Percentiles rank a stretch among this genome's conserved stretches.
phyloP scores from a whole-genome alignment of 2,888 invertebrate genomes.

The Orchesella flavescens region DNA sequence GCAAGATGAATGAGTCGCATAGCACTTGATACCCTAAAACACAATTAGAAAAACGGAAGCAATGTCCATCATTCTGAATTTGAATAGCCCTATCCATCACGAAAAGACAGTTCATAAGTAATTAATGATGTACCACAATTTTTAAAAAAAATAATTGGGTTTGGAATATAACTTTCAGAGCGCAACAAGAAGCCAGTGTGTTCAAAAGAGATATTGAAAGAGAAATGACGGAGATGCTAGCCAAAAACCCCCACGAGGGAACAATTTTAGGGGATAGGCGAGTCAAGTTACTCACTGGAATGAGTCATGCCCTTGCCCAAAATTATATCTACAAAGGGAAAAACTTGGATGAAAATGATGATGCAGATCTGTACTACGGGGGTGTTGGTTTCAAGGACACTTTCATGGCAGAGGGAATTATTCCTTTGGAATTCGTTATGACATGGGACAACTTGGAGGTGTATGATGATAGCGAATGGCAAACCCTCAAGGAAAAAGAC shows the following conservation, averaged over 20 bases:
- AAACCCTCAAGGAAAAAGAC: slow-evolving; percentile 58
- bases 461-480: slow-evolving; percentile 67
- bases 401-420: slow-evolving; percentile 69
- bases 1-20: too few species aligned
- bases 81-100: background rate
- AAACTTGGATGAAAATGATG: slow-evolving; percentile 51
- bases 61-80: too few species aligned
- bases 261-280: slow-evolving; percentile 66
- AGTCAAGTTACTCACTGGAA: slow-evolving; percentile 65
- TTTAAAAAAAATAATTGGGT: background rate
- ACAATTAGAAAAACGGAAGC: too few species aligned
- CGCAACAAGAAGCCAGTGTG: slow-evolving; percentile 57
- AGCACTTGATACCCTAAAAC: too few species aligned
- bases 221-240: slow-evolving; percentile 64
- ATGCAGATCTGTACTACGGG: slow-evolving; percentile 56
- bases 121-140: too few species aligned
- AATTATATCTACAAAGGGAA: slow-evolving; percentile 68
- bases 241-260: slow-evolving; percentile 56
- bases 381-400: slow-evolving; percentile 55
- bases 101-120: background rate
- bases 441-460: slow-evolving; percentile 72
- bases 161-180: slow-evolving; percentile 36
- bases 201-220: slow-evolving; percentile 67
- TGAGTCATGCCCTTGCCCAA: slow-evolving; percentile 64
- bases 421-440: slow-evolving; percentile 69